A percentile compares a stretch with the other conserved stretches of the same genome.
phyloP scores from a whole-genome alignment of 2,797 vertebrate species.

The Leptatherina wallacei region DNA sequence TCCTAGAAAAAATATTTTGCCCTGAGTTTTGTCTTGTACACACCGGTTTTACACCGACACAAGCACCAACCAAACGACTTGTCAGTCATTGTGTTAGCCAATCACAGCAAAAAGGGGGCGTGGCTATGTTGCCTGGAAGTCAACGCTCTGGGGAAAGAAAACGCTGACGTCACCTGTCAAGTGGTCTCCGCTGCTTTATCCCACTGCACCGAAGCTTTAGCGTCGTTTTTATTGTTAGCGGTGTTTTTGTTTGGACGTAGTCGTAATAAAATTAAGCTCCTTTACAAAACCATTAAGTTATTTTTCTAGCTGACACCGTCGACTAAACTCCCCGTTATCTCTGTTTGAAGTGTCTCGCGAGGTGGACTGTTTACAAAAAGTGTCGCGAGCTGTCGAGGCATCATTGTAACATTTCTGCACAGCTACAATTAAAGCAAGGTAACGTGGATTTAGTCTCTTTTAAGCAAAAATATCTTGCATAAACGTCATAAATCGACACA shows the following conservation, averaged over 20 bases:
- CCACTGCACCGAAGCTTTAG: no score
- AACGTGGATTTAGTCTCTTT: background rate
- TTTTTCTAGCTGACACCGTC: background rate
- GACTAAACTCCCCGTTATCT: background rate
- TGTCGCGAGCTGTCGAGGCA: background rate
- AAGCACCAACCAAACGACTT: conserved; percentile 32
- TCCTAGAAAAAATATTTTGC: background rate
- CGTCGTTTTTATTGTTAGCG: no score
- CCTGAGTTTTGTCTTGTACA: background rate
- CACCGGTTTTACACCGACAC: background rate
- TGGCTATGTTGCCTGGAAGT: background rate
- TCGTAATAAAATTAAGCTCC: background rate
- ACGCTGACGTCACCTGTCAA: background rate
- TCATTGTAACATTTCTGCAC: background rate
- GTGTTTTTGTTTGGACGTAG: background rate
- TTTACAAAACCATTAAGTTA: background rate
- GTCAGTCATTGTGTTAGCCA: conserved; percentile 6
- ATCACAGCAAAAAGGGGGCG: conserved; percentile 22
- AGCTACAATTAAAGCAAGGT: background rate
- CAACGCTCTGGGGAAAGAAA: background rate
- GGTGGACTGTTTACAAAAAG: background rate
- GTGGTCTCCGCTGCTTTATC: background rate
- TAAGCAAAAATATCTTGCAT: no score
- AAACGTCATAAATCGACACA: no score
- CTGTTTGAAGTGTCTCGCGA: background rate